Base-by-base conservation (phyloP, 2,113 vertebrate genomes). In the Polypterus bichir region DNA sequence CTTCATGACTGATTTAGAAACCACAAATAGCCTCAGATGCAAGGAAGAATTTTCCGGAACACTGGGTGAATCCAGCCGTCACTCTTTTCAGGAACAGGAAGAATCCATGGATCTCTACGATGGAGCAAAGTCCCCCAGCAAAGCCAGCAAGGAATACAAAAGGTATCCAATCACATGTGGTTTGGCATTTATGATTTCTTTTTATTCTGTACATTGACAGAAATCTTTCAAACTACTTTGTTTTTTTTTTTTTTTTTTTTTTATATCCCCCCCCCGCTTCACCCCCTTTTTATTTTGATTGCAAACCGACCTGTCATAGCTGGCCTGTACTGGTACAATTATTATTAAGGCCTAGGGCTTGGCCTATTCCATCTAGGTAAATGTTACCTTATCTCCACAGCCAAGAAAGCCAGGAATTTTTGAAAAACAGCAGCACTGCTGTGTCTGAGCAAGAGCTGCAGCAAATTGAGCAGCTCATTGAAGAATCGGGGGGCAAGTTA, bases 1-100 rank as follows among this genome's bases (percentile, higher is more conserved):
- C 61, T 97, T 98, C 77, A 94, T 97, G 93, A 88, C 92, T 9
- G 92, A 92, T 70, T 80, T 99, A 59, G 92, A 94, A 68, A 87
- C 82, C 54, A 81, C 79, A 9, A 83, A 86, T 10, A 88, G 85
- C 55, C 82, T 83, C 59, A 83, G 79, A 68, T 88, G 83, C 45
- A 76, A 79, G 46, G 60, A 63, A 4, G 91, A 89, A 11, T 27
- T 27, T 27, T 27, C 62, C 75, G 44, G 87, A 87, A 6, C 83
- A 72, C 45, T 72, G 63, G 73, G 77, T 48, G 66, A 82, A 62
- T 68, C 76, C 51, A 67, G 72, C 48, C 7, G 47, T 71, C 46
- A 77, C 81, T 61, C 74, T 72, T 66, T 83, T 71, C 2, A 81
- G 66, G 87, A 88, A 3, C 74, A 75, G 67, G 77, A 76, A 48